phyloP scores from a whole-genome alignment of 1,140 invertebrate genomes.

The Leptinotarsa texana region DNA sequence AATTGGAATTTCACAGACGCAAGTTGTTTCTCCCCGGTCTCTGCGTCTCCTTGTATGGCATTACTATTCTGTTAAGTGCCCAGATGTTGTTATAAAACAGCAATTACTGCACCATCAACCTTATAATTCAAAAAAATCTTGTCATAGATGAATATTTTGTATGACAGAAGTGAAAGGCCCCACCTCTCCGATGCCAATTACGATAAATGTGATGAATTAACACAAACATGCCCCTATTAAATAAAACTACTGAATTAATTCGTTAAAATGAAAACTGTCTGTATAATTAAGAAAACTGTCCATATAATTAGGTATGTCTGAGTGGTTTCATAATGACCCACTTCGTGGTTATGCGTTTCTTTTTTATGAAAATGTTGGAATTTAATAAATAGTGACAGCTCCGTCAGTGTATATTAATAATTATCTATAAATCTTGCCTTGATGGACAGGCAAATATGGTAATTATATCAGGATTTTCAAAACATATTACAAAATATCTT shows the following conservation, averaged over 20 bases:
- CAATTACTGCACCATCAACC: not conserved
- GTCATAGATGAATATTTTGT: not conserved
- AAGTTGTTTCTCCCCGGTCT: not conserved
- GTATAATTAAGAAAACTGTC: conserved; percentile 1
- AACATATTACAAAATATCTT: not conserved
- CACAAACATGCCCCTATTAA: conserved; percentile 1
- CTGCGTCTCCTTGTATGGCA: not conserved
- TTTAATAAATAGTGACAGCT: conserved; percentile 17
- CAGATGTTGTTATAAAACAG: not conserved
- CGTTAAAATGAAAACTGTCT: not conserved
- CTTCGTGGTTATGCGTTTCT: not conserved
- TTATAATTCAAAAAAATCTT: not conserved
- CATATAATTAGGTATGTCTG: conserved; percentile 7
- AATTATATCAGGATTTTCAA: conserved; percentile 7
- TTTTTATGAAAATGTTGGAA: conserved; percentile 7
- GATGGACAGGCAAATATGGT: conserved; percentile 3
- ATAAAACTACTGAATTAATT: conserved; percentile 4
- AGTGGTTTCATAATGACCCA: conserved; percentile 9
- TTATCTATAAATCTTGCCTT: conserved; percentile 9
- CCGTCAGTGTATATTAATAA: not conserved
- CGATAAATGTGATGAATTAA: conserved; percentile 2
- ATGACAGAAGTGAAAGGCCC: conserved; percentile 1
- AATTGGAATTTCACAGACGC: too few species aligned
- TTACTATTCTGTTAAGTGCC: too few species aligned
- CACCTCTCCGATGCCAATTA: conserved; percentile 1